Evolutionary conservation across 2,888 invertebrate species (phyloP).

Genomic region (Pachydiplax longipennis): DNA sequence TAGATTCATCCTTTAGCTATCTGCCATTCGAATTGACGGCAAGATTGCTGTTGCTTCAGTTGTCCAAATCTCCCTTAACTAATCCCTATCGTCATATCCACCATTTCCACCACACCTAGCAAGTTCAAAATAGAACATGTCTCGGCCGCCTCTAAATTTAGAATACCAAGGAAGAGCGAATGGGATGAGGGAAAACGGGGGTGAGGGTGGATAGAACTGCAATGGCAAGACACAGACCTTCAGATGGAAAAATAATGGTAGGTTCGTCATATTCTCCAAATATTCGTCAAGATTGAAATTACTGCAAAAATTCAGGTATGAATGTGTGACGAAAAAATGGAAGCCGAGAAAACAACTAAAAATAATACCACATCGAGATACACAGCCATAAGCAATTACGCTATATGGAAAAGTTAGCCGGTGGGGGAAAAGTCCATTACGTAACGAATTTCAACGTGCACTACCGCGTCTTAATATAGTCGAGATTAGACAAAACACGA

Average conservation of each 20-base stretch:
- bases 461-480: neutral
- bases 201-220: neutral
- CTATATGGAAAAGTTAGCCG: neutral
- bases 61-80: constrained; percentile 33
- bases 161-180: constrained; percentile 28
- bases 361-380: neutral
- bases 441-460: neutral
- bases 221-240: neutral
- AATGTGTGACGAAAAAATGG: neutral
- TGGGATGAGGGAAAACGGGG: neutral
- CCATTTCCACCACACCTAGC: constrained; percentile 44
- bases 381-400: neutral
- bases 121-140: constrained; percentile 45
- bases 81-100: constrained; percentile 38
- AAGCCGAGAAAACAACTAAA: neutral
- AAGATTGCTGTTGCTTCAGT: neutral
- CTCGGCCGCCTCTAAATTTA: constrained; percentile 35
- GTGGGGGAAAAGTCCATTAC: neutral
- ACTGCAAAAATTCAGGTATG: neutral
- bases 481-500: neutral
- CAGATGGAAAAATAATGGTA: neutral
- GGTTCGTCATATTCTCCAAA: neutral
- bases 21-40: neutral
- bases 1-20: neutral
- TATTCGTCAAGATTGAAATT: too few relatives aligned